Evolutionary conservation across 2,797 vertebrate species (phyloP), one percentile per base, ranked within the genome.

Genomic region (Crax fasciolata): DNA sequence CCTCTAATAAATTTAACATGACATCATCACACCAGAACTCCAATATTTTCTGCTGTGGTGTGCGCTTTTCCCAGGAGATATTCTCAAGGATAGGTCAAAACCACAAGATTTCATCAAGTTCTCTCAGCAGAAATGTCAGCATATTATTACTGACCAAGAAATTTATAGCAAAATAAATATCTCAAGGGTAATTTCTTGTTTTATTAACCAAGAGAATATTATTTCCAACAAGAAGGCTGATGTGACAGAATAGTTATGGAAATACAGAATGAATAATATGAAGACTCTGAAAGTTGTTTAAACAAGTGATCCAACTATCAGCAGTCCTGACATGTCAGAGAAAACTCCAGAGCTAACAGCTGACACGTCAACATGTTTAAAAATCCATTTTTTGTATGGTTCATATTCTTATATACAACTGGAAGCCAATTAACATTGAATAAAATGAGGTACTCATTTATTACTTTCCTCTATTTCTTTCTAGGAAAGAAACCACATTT

Each of bases 121-220:
- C 61, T 72, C 84, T 89, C 89, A 93, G 93, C 89, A 95, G 75
- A 96, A 95, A 91, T 92, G 90, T 89, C 94, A 94, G 93, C 72
- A 91, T 95, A 93, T 91, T 90, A 87, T 90, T 95, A 95, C 78
- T 78, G 75, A 80, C 70, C 57, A 92, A 68, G 63, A 95, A 94
- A 97, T 93, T 89, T 93, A 94, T 83, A 87, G 76, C 72, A 94
- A 94, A 93, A 93, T 87, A 96, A 94, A 93, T 85, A 94, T 82
- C 84, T 93, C 92, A 89, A 91, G 90, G 92, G 68, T 89, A 90
- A 90, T 96, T 92, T 93, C 58, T 93, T 92, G 61, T 94, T 87
- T 79, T 92, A 54, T 93, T 96, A 91, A 80, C 65, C 72, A 90
- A 62, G 43, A 92, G 78, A 92, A 72, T 89, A 93, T 83, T 87